Conservation (phyloP, 2,113 vertebrate genomes). For the Pionites leucogaster region DNA sequence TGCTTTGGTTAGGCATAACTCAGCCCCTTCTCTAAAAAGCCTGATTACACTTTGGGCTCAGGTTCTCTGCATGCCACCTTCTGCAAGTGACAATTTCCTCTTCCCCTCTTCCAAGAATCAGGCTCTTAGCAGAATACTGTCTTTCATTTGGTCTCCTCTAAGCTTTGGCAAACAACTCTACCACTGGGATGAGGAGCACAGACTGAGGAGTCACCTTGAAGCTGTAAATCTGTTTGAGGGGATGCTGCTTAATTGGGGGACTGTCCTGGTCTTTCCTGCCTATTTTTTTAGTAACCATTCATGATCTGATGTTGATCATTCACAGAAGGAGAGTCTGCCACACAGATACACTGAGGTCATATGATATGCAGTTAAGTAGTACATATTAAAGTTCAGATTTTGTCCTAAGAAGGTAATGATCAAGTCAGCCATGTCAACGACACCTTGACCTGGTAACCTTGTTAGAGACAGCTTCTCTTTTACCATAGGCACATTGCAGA, state of each 20-base stretch:
- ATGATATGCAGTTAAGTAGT: constrained; percentile 3
- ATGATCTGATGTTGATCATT: background rate
- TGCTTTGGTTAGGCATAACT: background rate
- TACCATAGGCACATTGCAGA: background rate
- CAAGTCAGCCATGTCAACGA: background rate
- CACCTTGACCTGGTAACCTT: background rate
- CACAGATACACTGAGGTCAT: background rate
- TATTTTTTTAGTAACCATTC: constrained; percentile 21
- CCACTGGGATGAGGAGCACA: background rate
- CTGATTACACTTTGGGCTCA: background rate
- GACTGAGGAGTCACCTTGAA: constrained; percentile 7
- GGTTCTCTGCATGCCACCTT: background rate
- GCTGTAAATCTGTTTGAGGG: background rate
- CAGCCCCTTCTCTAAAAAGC: background rate
- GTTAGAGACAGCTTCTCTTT: background rate
- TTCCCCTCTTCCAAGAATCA: background rate
- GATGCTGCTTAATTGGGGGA: constrained; percentile 17
- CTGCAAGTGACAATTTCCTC: background rate
- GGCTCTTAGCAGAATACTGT: background rate
- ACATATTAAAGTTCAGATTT: constrained; percentile 13
- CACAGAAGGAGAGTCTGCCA: background rate
- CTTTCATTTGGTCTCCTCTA: background rate
- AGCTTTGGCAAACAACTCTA: background rate
- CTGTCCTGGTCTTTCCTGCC: constrained; percentile 11
- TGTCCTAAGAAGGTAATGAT: background rate